phyloP scores from a whole-genome alignment of 2,797 vertebrate species.

The Anas capensis region DNA sequence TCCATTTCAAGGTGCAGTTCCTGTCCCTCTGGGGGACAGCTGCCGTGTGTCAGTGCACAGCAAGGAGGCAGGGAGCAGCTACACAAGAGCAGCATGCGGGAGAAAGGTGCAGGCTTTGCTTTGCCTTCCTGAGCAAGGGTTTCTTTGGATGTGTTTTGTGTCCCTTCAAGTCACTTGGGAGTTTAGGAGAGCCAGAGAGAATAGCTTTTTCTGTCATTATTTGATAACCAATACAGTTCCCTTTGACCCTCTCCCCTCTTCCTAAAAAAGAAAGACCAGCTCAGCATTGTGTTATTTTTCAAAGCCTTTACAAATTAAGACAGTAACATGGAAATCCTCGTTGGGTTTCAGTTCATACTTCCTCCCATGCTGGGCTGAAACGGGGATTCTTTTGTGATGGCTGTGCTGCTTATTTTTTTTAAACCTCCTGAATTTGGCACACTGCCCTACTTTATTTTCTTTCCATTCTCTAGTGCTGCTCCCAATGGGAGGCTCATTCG shows the following conservation, averaged over 20 bases:
- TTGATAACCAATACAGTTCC: slow-evolving; percentile 75
- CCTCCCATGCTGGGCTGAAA: slow-evolving; percentile 77
- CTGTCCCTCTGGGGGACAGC: neutral
- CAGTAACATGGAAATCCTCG: slow-evolving; percentile 76
- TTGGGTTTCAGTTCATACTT: slow-evolving; percentile 77
- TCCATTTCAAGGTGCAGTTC: slow-evolving; percentile 14
- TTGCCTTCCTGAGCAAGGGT: slow-evolving; percentile 26
- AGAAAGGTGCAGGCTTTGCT: slow-evolving; percentile 57
- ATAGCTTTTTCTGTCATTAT: slow-evolving; percentile 77
- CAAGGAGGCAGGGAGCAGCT: neutral
- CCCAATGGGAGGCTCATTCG: slow-evolving; percentile 75
- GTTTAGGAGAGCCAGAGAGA: slow-evolving; percentile 69
- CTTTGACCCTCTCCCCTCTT: slow-evolving; percentile 75
- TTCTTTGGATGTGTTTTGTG: slow-evolving; percentile 75
- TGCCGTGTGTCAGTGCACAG: slow-evolving; percentile 3
- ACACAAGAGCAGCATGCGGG: slow-evolving; percentile 16
- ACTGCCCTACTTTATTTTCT: slow-evolving; percentile 78
- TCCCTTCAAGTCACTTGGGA: slow-evolving; percentile 74
- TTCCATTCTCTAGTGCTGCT: slow-evolving; percentile 74
- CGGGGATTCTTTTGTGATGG: slow-evolving; percentile 74
- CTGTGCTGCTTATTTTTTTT: slow-evolving; percentile 76
- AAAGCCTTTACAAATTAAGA: slow-evolving; percentile 77
- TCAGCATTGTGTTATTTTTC: slow-evolving; percentile 77
- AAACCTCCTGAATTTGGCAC: slow-evolving; percentile 77
- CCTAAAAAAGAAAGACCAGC: slow-evolving; percentile 73